Evolutionary conservation across 2,113 vertebrate species (phyloP).

Genomic region (Lonchura striata): DNA sequence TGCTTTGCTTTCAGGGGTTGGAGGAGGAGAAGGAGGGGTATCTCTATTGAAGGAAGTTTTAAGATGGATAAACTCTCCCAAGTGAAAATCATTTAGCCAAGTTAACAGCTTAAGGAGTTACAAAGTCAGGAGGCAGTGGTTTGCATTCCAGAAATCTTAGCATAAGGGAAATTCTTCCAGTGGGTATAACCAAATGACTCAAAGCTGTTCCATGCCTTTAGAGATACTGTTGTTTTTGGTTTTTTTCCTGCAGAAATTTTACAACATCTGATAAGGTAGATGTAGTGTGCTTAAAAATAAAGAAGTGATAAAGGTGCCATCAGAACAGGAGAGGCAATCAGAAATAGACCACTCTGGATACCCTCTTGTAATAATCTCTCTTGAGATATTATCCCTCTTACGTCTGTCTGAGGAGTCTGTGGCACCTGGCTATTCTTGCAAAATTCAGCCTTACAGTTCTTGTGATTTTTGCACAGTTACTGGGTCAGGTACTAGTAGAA

Average conservation of each 20-base stretch:
- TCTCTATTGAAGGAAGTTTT: neutral
- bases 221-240: neutral
- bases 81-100: neutral
- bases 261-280: neutral
- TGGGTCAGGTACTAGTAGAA: neutral
- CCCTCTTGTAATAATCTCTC: neutral
- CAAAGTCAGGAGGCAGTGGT: neutral
- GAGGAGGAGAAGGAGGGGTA: neutral
- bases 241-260: neutral
- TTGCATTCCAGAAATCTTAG: neutral
- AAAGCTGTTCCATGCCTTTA: neutral
- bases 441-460: neutral
- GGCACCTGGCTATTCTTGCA: neutral
- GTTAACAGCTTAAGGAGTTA: neutral
- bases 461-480: neutral
- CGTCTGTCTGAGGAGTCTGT: accelerated
- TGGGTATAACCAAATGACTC: neutral
- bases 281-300: neutral
- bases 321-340: neutral
- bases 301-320: neutral
- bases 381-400: neutral
- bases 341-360: neutral
- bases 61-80: neutral
- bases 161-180: neutral
- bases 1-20: neutral